phyloP scores from a whole-genome alignment of 2,797 vertebrate genomes.

The Sebastes variabilis region DNA sequence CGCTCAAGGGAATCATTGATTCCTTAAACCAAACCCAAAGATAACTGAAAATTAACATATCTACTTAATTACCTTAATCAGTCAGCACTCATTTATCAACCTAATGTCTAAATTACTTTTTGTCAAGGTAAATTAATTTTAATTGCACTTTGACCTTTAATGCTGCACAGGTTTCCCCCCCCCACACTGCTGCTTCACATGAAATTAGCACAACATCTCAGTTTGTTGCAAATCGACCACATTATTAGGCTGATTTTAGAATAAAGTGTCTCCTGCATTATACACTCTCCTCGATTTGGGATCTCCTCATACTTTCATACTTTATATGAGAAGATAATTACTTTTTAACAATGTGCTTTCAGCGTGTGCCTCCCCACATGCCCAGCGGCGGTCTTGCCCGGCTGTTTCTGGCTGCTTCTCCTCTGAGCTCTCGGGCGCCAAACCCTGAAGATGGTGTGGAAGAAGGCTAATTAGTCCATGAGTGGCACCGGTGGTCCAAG shows the following conservation, averaged over 20 bases:
- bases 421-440: slow-evolving; percentile 46
- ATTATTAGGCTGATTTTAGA: neutral
- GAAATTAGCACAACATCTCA: slow-evolving; percentile 8
- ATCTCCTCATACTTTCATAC: slow-evolving; percentile 27
- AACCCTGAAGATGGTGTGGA: slow-evolving; percentile 56
- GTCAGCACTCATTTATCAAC: slow-evolving; percentile 72
- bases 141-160: slow-evolving; percentile 72
- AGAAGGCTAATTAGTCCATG: slow-evolving; percentile 64
- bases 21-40: slow-evolving; percentile 66
- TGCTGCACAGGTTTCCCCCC: neutral
- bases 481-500: slow-evolving; percentile 45
- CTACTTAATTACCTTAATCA: slow-evolving; percentile 77
- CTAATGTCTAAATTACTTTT: slow-evolving; percentile 78
- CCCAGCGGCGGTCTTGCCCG: slow-evolving; percentile 55
- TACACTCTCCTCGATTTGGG: neutral
- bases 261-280: slow-evolving; percentile 11
- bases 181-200: neutral
- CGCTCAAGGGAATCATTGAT: slow-evolving; percentile 60
- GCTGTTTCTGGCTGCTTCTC: slow-evolving; percentile 61
- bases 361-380: slow-evolving; percentile 43
- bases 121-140: slow-evolving; percentile 76
- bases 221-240: neutral
- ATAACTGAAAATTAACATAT: slow-evolving; percentile 78
- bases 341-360: slow-evolving; percentile 66
- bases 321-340: slow-evolving; percentile 65